phyloP scores from a whole-genome alignment of 1,140 invertebrate species.

The Penaeus chinensis region DNA sequence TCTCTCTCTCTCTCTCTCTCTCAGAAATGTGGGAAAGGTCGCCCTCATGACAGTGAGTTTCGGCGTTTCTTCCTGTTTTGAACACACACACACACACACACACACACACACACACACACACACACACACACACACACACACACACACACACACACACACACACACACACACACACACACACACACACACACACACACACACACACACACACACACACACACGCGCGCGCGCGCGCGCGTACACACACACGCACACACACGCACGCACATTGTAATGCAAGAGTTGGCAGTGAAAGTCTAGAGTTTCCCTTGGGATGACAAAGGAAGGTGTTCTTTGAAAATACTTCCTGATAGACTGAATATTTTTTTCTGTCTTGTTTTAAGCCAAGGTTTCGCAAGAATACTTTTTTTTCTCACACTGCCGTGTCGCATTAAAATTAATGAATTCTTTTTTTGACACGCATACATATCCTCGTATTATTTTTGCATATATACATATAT shows the following conservation, averaged over 20 bases:
- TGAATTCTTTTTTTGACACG: no score
- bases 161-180: slow-evolving; percentile 15
- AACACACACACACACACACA: neutral
- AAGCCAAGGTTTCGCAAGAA: no score
- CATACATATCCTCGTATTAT: neutral
- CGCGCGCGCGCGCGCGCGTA: neutral
- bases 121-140: slow-evolving; percentile 6
- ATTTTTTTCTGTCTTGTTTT: no score
- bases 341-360: no score
- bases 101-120: neutral
- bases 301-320: no score
- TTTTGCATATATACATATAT: no score
- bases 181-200: slow-evolving; percentile 15
- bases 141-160: slow-evolving; percentile 21
- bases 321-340: no score
- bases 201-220: slow-evolving; percentile 8
- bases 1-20: neutral
- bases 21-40: neutral
- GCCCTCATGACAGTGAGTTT: neutral
- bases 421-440: no score
- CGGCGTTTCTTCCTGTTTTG: neutral
- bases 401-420: no score
- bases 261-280: neutral
- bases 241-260: neutral
- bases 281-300: no score